phyloP scores from a whole-genome alignment of 30 jellyfish, hydroid and myxozoan species.

The Aurelia aurita region DNA sequence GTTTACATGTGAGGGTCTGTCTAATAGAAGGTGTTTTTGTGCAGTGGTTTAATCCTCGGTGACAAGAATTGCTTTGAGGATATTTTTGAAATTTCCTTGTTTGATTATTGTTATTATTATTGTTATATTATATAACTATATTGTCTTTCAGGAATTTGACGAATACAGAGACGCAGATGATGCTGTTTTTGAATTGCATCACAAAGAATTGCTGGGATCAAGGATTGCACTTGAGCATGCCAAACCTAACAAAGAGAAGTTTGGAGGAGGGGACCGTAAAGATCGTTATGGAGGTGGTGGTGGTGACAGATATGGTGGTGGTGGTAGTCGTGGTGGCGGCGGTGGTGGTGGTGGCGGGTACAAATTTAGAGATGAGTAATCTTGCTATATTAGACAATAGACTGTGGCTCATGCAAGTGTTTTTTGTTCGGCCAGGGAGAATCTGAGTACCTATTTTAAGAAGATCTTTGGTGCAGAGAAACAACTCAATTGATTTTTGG shows the following conservation, averaged over 20 bases:
- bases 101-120: too few relatives aligned
- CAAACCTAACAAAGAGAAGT: conserved; percentile 83
- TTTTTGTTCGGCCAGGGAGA: too few relatives aligned
- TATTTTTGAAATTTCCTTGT: too few relatives aligned
- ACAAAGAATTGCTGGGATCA: conserved; percentile 94
- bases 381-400: too few relatives aligned
- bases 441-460: too few relatives aligned
- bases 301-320: conserved; percentile 69
- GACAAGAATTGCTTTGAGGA: too few relatives aligned
- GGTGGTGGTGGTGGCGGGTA: conserved; percentile 71
- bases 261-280: conserved; percentile 64
- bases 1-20: too few relatives aligned
- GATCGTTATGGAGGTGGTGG: conserved; percentile 58
- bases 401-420: too few relatives aligned
- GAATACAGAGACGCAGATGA: conserved; percentile 99
- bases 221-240: conserved; percentile 96
- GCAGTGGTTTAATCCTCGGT: too few relatives aligned
- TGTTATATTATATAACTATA: not conserved
- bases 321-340: conserved; percentile 79
- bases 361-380: conserved; percentile 72
- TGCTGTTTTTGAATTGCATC: conserved; percentile 95
- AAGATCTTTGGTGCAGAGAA: too few relatives aligned
- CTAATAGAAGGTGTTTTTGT: too few relatives aligned
- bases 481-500: too few relatives aligned
- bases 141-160: conserved; percentile 82